Evolutionary conservation across 2,888 invertebrate genomes (phyloP).

Genomic region (Criorhina ranunculi): DNA sequence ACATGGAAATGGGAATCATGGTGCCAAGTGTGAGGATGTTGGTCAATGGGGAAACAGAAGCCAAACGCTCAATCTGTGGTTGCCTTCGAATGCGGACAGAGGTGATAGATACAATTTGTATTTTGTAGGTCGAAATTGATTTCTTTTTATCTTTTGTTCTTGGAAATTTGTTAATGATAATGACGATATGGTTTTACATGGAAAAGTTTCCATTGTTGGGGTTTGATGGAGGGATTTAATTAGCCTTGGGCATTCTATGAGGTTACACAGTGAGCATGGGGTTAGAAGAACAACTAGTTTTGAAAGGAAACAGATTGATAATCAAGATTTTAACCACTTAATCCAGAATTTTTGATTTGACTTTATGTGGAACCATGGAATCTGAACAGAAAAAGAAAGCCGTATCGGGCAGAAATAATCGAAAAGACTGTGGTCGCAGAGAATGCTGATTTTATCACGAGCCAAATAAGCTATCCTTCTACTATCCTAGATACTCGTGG

Average conservation of each 20-base stretch:
- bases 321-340: background rate
- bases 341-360: background rate
- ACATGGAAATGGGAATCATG: slow-evolving; percentile 68
- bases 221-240: slow-evolving; percentile 22
- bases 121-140: slow-evolving; percentile 43
- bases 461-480: too few relatives aligned
- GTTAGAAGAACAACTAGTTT: slow-evolving; percentile 3
- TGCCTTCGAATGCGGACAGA: slow-evolving; percentile 9
- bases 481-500: too few relatives aligned
- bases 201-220: slow-evolving; percentile 14
- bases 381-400: background rate
- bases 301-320: slow-evolving; percentile 3
- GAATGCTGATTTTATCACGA: too few relatives aligned
- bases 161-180: slow-evolving; percentile 50
- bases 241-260: slow-evolving; percentile 15
- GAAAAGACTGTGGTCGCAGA: too few relatives aligned
- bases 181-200: slow-evolving; percentile 37
- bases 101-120: slow-evolving; percentile 12
- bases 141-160: slow-evolving; percentile 38
- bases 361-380: background rate
- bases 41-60: slow-evolving; percentile 67
- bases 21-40: slow-evolving; percentile 49
- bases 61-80: slow-evolving; percentile 53
- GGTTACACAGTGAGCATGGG: background rate
- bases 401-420: too few relatives aligned